Evolutionary conservation across 1,140 invertebrate genomes (phyloP).

Genomic region (Macrobrachium rosenbergii): DNA sequence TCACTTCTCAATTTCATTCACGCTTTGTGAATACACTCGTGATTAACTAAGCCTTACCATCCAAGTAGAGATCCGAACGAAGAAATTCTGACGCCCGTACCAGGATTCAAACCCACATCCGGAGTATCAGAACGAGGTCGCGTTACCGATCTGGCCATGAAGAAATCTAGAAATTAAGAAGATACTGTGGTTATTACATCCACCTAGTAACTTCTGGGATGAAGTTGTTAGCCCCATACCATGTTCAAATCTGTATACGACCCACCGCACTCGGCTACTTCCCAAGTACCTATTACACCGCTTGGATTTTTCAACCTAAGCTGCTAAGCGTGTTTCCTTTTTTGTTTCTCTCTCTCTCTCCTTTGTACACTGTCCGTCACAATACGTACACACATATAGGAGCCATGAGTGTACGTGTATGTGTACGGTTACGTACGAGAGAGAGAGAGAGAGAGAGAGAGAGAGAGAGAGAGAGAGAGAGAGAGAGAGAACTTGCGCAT

Average conservation of each 20-base stretch:
- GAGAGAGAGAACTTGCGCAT: neutral
- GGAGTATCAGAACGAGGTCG: too few relatives aligned
- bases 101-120: too few relatives aligned
- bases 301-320: neutral
- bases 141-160: too few relatives aligned
- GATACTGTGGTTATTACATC: too few relatives aligned
- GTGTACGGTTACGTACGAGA: neutral
- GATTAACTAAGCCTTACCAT: too few relatives aligned
- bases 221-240: too few relatives aligned
- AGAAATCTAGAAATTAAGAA: too few relatives aligned
- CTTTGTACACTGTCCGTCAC: neutral
- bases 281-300: neutral
- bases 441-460: neutral
- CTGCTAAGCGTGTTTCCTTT: neutral
- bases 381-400: neutral
- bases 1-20: too few relatives aligned
- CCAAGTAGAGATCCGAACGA: too few relatives aligned
- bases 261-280: neutral
- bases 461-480: neutral
- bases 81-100: too few relatives aligned
- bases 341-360: constrained; percentile 21
- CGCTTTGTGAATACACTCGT: too few relatives aligned
- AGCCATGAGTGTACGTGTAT: neutral
- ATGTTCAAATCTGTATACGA: neutral
- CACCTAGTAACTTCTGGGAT: too few relatives aligned